phyloP scores from a whole-genome alignment of 2,888 invertebrate genomes.

The Melieria omissa region DNA sequence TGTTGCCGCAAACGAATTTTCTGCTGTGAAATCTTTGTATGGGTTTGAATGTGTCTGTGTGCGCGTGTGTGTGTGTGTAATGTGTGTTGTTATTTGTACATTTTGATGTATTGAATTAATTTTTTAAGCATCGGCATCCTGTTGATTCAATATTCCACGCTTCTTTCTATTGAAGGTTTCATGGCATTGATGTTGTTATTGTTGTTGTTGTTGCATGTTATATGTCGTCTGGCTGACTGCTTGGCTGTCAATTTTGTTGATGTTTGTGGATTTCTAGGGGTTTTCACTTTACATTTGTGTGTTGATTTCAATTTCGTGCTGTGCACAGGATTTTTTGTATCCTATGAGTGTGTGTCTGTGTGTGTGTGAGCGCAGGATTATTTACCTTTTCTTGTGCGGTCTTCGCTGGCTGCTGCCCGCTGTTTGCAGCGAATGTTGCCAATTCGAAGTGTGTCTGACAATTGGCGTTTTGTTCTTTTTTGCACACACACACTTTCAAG shows the following conservation, averaged over 20 bases:
- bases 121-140: slow-evolving; percentile 33
- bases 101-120: slow-evolving; percentile 35
- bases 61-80: neutral
- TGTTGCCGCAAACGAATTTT: neutral
- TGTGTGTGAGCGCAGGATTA: too few species aligned
- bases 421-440: too few species aligned
- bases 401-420: too few species aligned
- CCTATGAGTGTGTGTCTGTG: too few species aligned
- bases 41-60: slow-evolving; percentile 1
- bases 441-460: too few species aligned
- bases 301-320: too few species aligned
- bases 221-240: neutral
- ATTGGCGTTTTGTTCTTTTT: too few species aligned
- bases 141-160: slow-evolving; percentile 34
- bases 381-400: too few species aligned
- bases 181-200: neutral
- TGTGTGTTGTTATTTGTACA: slow-evolving; percentile 22
- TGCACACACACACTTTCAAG: too few species aligned
- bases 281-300: too few species aligned
- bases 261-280: neutral
- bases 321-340: too few species aligned
- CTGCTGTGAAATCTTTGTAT: neutral
- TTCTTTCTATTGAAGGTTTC: neutral
- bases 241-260: neutral
- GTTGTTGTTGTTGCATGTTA: neutral